These are phyloP conservation scores for Oscarella lobularis DNA, from an alignment of 37 sponge, comb jelly and placozoan species.

Conservation along the genomic window DNA sequence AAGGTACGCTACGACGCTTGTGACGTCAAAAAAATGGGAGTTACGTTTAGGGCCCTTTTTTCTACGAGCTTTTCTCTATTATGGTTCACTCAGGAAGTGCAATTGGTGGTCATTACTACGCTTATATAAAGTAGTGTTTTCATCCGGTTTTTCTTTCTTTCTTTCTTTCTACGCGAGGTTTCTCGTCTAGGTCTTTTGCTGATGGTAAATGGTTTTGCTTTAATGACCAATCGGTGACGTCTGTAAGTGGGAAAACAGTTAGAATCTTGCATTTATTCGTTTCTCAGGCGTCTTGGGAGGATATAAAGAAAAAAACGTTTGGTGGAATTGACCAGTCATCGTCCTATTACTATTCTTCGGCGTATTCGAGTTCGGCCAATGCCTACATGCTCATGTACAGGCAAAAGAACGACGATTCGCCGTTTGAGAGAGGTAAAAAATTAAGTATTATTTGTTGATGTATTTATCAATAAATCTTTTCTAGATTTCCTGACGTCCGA, in stretches of 20 bases:
- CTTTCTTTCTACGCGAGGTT: no score
- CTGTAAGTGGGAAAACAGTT: constrained; percentile 15
- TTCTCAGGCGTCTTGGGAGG: constrained; percentile 16
- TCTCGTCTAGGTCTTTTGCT: constrained; percentile 42
- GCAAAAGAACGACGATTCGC: background rate
- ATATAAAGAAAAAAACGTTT: constrained; percentile 65
- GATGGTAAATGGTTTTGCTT: constrained; percentile 84
- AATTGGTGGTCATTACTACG: constrained; percentile 91
- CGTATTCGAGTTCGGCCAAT: constrained; percentile 75
- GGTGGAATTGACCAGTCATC: constrained; percentile 42
- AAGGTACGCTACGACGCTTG: no score
- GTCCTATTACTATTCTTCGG: constrained; percentile 38
- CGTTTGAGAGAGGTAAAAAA: no score
- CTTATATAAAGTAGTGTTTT: constrained; percentile 79
- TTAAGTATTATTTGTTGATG: no score
- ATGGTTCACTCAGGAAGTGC: constrained; percentile 93
- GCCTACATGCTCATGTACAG: constrained; percentile 97
- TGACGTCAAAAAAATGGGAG: no score
- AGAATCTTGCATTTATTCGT: background rate
- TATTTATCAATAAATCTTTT: no score
- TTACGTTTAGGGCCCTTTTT: constrained; percentile 50
- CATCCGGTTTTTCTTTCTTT: background rate
- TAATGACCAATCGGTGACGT: constrained; percentile 79
- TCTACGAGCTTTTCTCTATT: constrained; percentile 87
- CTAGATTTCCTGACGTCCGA: constrained; percentile 37